Base-by-base conservation (phyloP, 2,797 vertebrate species). In the Pogonophryne albipinna region DNA sequence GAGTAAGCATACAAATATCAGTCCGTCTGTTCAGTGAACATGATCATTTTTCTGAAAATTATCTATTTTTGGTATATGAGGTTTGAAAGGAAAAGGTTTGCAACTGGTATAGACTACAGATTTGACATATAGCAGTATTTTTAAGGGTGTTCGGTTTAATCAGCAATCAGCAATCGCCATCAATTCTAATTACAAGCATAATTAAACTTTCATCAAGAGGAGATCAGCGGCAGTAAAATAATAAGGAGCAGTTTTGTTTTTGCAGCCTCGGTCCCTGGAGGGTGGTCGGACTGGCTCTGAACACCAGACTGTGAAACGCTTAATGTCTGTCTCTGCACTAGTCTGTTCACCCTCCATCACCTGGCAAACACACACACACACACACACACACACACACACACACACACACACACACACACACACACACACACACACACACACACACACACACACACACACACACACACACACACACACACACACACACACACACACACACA, bases 281-380 rank as follows among this genome's bases (percentile, higher is more conserved):
- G 53, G 7, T 52, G 61, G 60, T 66, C 68, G 57, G 63, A 70
- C 41, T 10, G 76, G 42, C 63, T 74, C 72, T 76, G 82, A 83
- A 91, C 86, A 84, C 68, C 86, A 92, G 89, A 91, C 89, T 79
- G 85, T 88, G 89, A 91, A 91, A 90, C 66, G 61, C 77, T 85
- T 82, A 85, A 83, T 86, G 86, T 91, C 86, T 90, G 85, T 77
- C 75, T 84, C 76, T 81, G 79, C 76, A 65, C 56, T 61, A 19
- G 78, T 71, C 80, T 82, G 74, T 79, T 82, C 83, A 81, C 77
- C 79, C 87, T 90, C 81, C 76, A 82, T 88, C 86, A 77, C 71
- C 76, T 72, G 64, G 46, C 51, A 68, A 60, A 41, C 57, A 56
- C 51, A 31, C 53, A 52, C 57, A 55, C 56, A 27, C 74, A 50